Evolutionary conservation across 2,797 vertebrate genomes (phyloP), one percentile per base, ranked within the genome.

Genomic region (Poeciliopsis presidionis): DNA sequence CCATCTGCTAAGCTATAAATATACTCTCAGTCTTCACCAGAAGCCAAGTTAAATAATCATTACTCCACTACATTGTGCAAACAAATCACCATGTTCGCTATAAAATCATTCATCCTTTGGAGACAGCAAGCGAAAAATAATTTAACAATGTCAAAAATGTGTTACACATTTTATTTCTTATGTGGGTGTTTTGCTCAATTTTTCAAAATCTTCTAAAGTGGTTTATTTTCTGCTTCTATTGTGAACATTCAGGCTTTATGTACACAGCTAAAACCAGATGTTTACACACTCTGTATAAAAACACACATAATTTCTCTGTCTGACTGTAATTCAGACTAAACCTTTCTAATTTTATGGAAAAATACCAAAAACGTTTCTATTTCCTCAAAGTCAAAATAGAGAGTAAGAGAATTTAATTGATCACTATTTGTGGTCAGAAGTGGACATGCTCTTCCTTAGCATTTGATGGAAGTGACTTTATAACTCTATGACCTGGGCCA

Each of bases 1-100:
- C 77, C 86, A 89, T 87, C 86, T 88, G 84, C 78, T 84, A 16
- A 16, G 74, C 84, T 86, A 85, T 82, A 87, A 87, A 88, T 87
- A 77, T 72, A 70, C 1, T 33, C 75, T 77, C 51, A 4, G 43
- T 73, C 47, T 57, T 65, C 5, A 76, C 53, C 45, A 74, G 25
- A 73, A 53, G 71, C 77, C 59, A 76, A 25, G 30, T 46, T 70
- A 70, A 28, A 11, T 33, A n/a, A 30, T 73, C 47, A 69, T 49
- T n/a, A 72, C 30, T 51, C 5, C 4, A 69, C 74, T 59, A 53
- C 46, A 51, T 72, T 0, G 8, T 43, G 39, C 4, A 77, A 76
- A 74, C 75, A 53, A 74, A 71, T 72, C 53, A 12, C 39, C 2
- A 46, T 67, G 57, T 67, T 51, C 69, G 7, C n/a, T 59, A 7